Evolutionary conservation across 2,113 vertebrate species (phyloP).

Genomic region (Gnathonemus echidnorhynchus): DNA sequence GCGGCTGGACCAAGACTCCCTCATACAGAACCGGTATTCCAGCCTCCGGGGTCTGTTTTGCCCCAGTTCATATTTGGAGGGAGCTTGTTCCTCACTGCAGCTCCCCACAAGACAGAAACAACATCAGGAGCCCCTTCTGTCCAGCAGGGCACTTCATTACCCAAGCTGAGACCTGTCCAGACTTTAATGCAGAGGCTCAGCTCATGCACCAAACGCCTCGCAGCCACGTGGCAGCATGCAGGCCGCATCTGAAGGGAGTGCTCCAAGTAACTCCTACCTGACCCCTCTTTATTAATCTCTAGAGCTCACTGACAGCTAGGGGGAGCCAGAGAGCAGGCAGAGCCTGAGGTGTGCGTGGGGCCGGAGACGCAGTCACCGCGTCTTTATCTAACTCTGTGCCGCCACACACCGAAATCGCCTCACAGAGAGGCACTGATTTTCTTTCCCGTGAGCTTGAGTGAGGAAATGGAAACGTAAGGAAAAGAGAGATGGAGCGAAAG

Average conservation of each 20-base stretch:
- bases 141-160: background rate
- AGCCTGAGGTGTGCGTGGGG: background rate
- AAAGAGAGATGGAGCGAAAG: background rate
- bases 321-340: background rate
- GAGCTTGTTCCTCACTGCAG: background rate
- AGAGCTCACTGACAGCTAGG: background rate
- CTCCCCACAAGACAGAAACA: background rate
- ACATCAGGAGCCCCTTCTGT: background rate
- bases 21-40: background rate
- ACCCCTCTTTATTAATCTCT: background rate
- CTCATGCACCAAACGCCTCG: background rate
- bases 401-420: background rate
- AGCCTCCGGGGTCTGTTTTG: background rate
- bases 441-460: background rate
- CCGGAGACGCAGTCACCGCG: too few relatives aligned
- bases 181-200: background rate
- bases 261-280: background rate
- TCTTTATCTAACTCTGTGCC: background rate
- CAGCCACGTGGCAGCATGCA: background rate
- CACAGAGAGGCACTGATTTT: background rate
- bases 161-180: background rate
- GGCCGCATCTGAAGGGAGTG: background rate
- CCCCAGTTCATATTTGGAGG: background rate
- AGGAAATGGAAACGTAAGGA: background rate
- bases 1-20: background rate